Percentiles rank a stretch among this genome's conserved stretches.
phyloP scores from a whole-genome alignment of 2,888 invertebrate species.

The Girardia tigrina region DNA sequence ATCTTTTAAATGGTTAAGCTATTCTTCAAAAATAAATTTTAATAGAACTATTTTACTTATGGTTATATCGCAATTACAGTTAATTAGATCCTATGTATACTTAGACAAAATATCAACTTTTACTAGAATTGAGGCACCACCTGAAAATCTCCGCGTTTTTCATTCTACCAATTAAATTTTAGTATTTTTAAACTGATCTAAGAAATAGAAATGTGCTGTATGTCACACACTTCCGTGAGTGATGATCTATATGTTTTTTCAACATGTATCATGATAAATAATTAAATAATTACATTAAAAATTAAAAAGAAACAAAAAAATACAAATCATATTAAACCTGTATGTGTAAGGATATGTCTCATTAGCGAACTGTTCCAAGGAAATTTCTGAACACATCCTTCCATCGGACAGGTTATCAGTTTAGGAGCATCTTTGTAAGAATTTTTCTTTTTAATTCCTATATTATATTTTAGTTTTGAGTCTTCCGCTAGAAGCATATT shows the following conservation, averaged over 20 bases:
- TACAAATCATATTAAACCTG: slow-evolving; percentile 56
- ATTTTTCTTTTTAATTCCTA: slow-evolving; percentile 57
- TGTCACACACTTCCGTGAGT: too few relatives aligned
- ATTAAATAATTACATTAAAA: background rate
- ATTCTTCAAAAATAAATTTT: too few relatives aligned
- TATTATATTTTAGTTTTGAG: background rate
- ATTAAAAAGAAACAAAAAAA: slow-evolving; percentile 28
- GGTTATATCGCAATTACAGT: too few relatives aligned
- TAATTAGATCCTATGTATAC: too few relatives aligned
- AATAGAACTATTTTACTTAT: too few relatives aligned
- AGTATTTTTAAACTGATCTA: too few relatives aligned
- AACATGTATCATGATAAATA: background rate
- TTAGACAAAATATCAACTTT: too few relatives aligned
- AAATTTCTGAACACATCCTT: slow-evolving; percentile 72
- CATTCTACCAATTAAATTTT: too few relatives aligned
- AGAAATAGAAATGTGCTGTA: too few relatives aligned
- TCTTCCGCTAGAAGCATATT: background rate
- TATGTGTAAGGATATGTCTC: slow-evolving; percentile 85
- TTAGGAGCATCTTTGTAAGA: slow-evolving; percentile 88
- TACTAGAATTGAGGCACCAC: too few relatives aligned
- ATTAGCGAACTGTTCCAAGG: slow-evolving; percentile 88
- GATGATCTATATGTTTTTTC: background rate
- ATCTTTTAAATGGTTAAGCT: too few relatives aligned
- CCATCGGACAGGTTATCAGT: slow-evolving; percentile 71
- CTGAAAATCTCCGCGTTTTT: too few relatives aligned